Evolutionary conservation across 1,140 invertebrate species (phyloP), one percentile per base, ranked within the genome.

Genomic region (Drosophila tristis): DNA sequence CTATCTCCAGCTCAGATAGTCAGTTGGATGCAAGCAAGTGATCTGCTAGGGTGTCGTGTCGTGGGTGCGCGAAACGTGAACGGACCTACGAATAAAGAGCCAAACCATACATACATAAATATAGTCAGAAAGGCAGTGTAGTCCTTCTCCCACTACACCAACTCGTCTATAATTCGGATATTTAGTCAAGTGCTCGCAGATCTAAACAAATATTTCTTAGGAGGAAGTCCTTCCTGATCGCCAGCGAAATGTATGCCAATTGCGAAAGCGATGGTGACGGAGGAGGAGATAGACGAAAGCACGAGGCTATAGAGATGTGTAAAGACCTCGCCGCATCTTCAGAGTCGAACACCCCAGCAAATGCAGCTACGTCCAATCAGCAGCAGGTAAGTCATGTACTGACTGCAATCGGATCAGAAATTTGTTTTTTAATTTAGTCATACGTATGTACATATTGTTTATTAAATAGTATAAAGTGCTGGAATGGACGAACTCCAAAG

Each of bases 221-320:
- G 4, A 39, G 35, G 11, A 39, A 11, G 11, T 39, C 4, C 4
- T 13, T 39, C 11, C 35, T 5, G 35, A 11, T 39, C 35, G 35
- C 1, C 13, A 13, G 4, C 35, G 11, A 50, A 58, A 87, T 87
- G 84, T 87, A 80, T 29, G 77, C 29, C 54, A 78, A 72, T 58
- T 78, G 71, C 65, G 76, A 75, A n/a, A 87, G 43, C 44, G 82
- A 89, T 71, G 72, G 65, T 13, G 84, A 76, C 29, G 79, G 72
- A 0, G 84, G 61, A 23, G 82, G 67, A 43, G 79, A 89, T 45
- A 43, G 43, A 42, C 60, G 62, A 43, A 74, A 73, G 15, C 66
- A 60, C 31, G 79, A 79, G 15, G 65, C 64, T 31, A 76, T 16
- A 0, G 84, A 87, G 57, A 71, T 87, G 79, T 57, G 67, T 45